Evolutionary conservation across 2,888 invertebrate species (phyloP).

Genomic region (Zele albiditarsus): DNA sequence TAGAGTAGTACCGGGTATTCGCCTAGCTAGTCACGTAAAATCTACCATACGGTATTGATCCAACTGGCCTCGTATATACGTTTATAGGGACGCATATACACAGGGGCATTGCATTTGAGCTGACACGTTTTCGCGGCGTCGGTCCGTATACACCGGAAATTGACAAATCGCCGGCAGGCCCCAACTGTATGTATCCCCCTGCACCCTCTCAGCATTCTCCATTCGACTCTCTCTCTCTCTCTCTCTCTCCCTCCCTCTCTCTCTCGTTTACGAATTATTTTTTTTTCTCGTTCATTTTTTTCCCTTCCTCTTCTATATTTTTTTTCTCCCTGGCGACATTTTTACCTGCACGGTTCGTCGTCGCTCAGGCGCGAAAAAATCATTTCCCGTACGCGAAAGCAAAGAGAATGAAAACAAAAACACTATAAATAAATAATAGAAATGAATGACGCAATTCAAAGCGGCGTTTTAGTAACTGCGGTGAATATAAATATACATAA

Average conservation of each 20-base stretch:
- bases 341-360: neutral
- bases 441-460: neutral
- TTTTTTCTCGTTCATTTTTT: neutral
- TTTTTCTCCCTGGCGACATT: neutral
- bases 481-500: no score
- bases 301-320: neutral
- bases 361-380: conserved; percentile 21
- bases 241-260: neutral
- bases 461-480: neutral
- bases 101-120: conserved; percentile 42
- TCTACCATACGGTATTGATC: conserved; percentile 44
- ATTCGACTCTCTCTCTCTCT: conserved; percentile 21
- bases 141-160: conserved; percentile 54
- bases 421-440: neutral
- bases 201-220: conserved; percentile 7
- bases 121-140: conserved; percentile 43
- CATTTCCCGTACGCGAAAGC: conserved; percentile 17
- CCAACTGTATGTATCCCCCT: neutral
- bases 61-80: conserved; percentile 34
- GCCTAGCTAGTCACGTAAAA: conserved; percentile 12
- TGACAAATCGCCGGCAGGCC: conserved; percentile 56
- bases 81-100: conserved; percentile 6
- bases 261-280: conserved; percentile 20
- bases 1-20: conserved; percentile 3
- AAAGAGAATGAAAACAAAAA: conserved; percentile 3